Base-by-base conservation (phyloP, 2,888 invertebrate species). In the Saturnia pavonia region DNA sequence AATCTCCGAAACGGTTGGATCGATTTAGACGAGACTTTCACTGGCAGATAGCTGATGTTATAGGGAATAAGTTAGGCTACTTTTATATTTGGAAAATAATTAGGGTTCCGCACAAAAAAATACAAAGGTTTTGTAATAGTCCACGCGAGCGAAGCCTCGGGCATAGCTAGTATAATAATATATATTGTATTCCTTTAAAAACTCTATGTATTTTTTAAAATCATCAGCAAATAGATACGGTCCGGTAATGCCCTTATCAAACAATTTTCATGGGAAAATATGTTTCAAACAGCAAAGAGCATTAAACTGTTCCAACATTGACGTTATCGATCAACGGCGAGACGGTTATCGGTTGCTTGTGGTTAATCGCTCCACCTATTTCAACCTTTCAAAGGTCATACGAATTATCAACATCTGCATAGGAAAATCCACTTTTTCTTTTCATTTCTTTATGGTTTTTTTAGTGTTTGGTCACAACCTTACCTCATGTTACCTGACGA, bases 371-470 rank as follows among this genome's bases (percentile, higher is more conserved):
- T 65, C 65, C 65, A 40, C 65, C 65, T n/a, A 40, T 42, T 54
- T 68, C 40, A 68, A 68, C 68, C 68, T 54, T 68, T 34, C 14
- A 40, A 68, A 68, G 68, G 68, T 51, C 68, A 68, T 19, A 68
- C 54, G n/a, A 65, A 40, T 65, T 14, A 60, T 60, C 25, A 27
- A 27, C 57, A 60, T 60, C 25, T 14, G 14, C 57, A 27, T 25
- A 57, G 57, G 25, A 11, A 25, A 12, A 11, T 27, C 54, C 22
- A 54, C 11, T 11, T 7, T 22, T 60, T 27, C 34, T 34, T 34
- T 34, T 34, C 34, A 34, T 34, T 34, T 34, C 34, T 34, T 34
- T 34, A 34, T 34, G 6, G 34, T 2, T 34, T 34, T n/a, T 34
- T 34, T 34, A 6, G 34, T 6, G 34, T 34, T 34, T 34, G 6